A percentile compares a stretch with the other conserved stretches of the same genome.
Conservation (phyloP, 1,140 invertebrate species). For the Eueides isabella region DNA sequence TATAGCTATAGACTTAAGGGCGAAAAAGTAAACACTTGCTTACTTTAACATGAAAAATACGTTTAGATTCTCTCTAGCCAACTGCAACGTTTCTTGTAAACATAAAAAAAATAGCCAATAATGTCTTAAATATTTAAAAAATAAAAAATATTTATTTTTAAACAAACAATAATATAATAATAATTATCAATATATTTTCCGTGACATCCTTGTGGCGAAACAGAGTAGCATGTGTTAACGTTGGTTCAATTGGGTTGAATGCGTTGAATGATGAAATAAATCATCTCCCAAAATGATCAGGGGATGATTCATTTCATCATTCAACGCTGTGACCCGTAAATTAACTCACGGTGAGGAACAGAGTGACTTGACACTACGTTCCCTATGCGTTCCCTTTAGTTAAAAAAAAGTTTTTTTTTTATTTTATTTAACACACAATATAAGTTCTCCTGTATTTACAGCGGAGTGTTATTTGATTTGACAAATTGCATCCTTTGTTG, state of each 20-base stretch:
- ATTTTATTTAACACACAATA: constrained; percentile 19
- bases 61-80: not conserved
- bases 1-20: constrained; percentile 33
- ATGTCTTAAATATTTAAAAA: no score
- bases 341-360: not conserved
- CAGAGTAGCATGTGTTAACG: no score
- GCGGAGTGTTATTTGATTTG: constrained; percentile 64
- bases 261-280: no score
- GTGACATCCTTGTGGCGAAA: no score
- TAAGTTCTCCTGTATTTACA: constrained; percentile 41
- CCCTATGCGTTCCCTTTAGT: not conserved
- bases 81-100: not conserved
- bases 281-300: no score
- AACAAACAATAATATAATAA: no score
- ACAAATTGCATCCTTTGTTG: constrained; percentile 76
- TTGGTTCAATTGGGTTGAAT: no score
- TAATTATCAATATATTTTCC: no score
- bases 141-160: no score
- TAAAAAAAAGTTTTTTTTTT: not conserved
- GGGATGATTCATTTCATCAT: no score
- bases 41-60: constrained; percentile 22
- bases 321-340: no score
- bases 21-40: constrained; percentile 30
- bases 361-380: not conserved
- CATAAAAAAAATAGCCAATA: no score